Evolutionary conservation across 2,888 invertebrate species (phyloP), one percentile per base, ranked within the genome.

Genomic region (Idaea straminata): DNA sequence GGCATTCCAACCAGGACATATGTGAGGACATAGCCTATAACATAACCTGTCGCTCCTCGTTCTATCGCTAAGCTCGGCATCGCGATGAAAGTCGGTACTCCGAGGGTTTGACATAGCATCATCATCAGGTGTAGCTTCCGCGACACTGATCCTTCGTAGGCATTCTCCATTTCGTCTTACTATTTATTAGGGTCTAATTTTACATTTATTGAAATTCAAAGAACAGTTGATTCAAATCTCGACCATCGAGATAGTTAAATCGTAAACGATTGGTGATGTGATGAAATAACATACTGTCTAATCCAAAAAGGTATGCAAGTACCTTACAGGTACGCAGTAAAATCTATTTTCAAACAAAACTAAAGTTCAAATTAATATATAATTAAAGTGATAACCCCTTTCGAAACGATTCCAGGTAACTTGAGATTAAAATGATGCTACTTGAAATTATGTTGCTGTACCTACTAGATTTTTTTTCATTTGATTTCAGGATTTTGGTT

Each of bases 1-100:
- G 92, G 91, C 66, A 89, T 83, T 4, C 91, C 91, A 13, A 89
- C 57, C 3, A 85, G 59, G 3, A 86, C 35, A 70, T 77, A 86
- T 16, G 74, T 59, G 5, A 81, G 0, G 5, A 77, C n/a, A 62
- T 78, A 75, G 3, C 77, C 67, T 25, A 87, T 63, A 1, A 83
- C 61, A 68, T 80, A 79, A 0, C 89, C 91, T 0, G 75, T 57
- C 2, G 85, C 77, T 3, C 91, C 91, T 57, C 75, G 64, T 0
- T 38, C 25, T 5, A 86, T 66, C 0, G 87, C 85, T 15, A 68
- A 63, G 36, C 73, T 77, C 0, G 88, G 82, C 62, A 87, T 66
- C 5, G 72, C 74, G 15, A 80, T 70, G 7, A 85, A 75, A 4
- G 81, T 78, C 2, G 81, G 67, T 35, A 76, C 64, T 13, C 87